A percentile compares a stretch with the other conserved stretches of the same genome.
Evolutionary conservation across 2,888 invertebrate species (phyloP).

Genomic region (Drosophila subquinaria): DNA sequence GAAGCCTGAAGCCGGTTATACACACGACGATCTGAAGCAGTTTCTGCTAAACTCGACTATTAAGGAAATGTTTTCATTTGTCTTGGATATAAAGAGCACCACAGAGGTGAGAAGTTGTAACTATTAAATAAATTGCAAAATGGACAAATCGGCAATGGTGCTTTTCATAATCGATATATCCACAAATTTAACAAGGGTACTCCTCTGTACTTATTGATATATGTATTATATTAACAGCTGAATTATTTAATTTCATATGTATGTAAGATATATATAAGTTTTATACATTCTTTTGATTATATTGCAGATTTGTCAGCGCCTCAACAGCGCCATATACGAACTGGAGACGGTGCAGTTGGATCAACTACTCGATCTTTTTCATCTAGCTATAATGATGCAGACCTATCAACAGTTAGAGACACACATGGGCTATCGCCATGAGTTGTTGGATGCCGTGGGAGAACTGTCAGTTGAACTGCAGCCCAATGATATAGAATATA

Average conservation of each 20-base stretch:
- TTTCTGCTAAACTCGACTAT: conserved; percentile 45
- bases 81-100: neutral
- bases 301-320: conserved; percentile 14
- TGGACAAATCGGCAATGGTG: neutral
- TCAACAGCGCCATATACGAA: conserved; percentile 5
- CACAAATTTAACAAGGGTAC: no score
- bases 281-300: no score
- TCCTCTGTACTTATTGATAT: neutral
- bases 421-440: conserved; percentile 29
- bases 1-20: conserved; percentile 4
- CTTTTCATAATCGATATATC: neutral
- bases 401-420: conserved; percentile 21
- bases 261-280: neutral
- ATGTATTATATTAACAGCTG: neutral
- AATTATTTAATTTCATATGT: neutral
- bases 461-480: conserved; percentile 13
- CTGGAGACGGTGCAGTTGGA: neutral
- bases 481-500: conserved; percentile 10
- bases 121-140: neutral
- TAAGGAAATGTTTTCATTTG: conserved; percentile 4
- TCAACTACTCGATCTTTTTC: conserved; percentile 48
- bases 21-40: conserved; percentile 23
- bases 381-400: conserved; percentile 56
- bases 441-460: conserved; percentile 33
- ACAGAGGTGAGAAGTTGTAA: neutral